phyloP scores from a whole-genome alignment of 2,888 invertebrate genomes.

The Lingula anatina region DNA sequence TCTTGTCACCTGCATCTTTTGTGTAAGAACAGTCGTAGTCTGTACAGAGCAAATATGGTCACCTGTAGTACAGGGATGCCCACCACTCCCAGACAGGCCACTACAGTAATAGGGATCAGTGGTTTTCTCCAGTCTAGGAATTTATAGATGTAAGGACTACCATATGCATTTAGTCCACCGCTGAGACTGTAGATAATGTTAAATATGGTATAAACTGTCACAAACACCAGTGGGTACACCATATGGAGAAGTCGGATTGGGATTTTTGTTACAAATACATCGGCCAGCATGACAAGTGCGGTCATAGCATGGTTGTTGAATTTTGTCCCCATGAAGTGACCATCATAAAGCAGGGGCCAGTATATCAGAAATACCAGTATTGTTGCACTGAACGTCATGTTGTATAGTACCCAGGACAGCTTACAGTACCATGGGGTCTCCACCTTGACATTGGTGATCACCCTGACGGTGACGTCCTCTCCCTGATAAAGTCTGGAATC shows the following conservation, averaged over 20 bases:
- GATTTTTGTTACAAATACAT: no score
- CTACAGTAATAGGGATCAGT: constrained; percentile 5
- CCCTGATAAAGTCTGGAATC: no score
- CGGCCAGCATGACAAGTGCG: no score
- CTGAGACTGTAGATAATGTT: no score
- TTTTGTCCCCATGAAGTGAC: no score
- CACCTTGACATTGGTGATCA: no score
- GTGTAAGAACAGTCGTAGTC: constrained; percentile 4
- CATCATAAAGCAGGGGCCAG: constrained; percentile 12
- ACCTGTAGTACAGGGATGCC: constrained; percentile 16
- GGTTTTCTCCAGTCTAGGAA: constrained; percentile 16
- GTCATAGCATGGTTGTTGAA: no score
- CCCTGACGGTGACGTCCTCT: no score
- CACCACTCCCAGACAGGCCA: constrained; percentile 7
- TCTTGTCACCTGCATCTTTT: constrained; percentile 1
- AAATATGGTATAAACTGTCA: no score
- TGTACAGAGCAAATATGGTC: constrained; percentile 13
- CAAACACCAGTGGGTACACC: no score
- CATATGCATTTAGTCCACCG: no score
- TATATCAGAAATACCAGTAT: constrained; percentile 15
- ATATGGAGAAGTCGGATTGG: no score
- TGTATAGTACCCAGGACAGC: constrained; percentile 14
- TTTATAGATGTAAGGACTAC: constrained; percentile 13
- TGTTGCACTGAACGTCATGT: constrained; percentile 11
- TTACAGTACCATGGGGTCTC: constrained; percentile 13